Percentiles rank a stretch among this genome's conserved stretches.
phyloP scores from a whole-genome alignment of 1,140 invertebrate genomes.

The Listronotus bonariensis region DNA sequence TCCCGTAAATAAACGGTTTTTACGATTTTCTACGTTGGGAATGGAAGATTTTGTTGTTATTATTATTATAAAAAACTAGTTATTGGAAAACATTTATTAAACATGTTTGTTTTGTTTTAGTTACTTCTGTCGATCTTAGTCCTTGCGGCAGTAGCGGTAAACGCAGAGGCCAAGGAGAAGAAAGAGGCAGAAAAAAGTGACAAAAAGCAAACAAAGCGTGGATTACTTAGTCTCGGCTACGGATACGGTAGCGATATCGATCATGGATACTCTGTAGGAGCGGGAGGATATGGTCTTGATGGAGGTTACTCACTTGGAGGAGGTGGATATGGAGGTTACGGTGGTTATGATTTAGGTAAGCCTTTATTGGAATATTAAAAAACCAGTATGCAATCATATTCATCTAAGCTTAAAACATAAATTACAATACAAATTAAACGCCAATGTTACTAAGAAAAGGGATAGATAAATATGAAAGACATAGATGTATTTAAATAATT shows the following conservation, averaged over 20 bases:
- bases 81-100: too few relatives aligned
- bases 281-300: slow-evolving; percentile 50
- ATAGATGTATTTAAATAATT: too few relatives aligned
- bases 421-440: too few relatives aligned
- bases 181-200: slow-evolving; percentile 61
- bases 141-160: slow-evolving; percentile 68
- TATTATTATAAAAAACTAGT: too few relatives aligned
- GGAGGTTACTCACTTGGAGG: slow-evolving; percentile 43
- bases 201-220: slow-evolving; percentile 71
- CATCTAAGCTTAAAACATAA: too few relatives aligned
- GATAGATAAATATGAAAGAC: too few relatives aligned
- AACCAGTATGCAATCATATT: too few relatives aligned
- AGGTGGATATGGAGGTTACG: slow-evolving; percentile 30
- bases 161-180: slow-evolving; percentile 64
- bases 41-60: too few relatives aligned
- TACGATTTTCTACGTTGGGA: too few relatives aligned
- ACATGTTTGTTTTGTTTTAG: slow-evolving; percentile 59
- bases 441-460: too few relatives aligned
- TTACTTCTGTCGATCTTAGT: slow-evolving; percentile 71
- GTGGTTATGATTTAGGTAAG: slow-evolving; percentile 31
- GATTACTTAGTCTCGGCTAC: slow-evolving; percentile 62
- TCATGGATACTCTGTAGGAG: slow-evolving; percentile 61
- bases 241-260: slow-evolving; percentile 65
- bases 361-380: too few relatives aligned
- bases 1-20: too few relatives aligned